These are phyloP conservation scores for Erynnis tages DNA, from an alignment of 2,888 invertebrate species.

Conservation along the genomic window DNA sequence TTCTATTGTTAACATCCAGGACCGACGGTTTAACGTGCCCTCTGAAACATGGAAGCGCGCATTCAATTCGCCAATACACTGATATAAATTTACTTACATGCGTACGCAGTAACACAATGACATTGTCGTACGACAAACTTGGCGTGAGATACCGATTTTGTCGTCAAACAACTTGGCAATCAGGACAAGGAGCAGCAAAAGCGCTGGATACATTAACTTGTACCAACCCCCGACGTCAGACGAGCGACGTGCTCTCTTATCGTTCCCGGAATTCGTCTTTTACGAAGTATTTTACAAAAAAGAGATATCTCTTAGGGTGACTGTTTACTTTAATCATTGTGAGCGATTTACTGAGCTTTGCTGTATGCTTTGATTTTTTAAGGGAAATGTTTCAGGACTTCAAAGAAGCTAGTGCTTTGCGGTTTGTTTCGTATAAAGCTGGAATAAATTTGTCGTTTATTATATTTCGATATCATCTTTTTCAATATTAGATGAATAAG, in stretches of 20 bases:
- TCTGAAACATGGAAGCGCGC: too few relatives aligned
- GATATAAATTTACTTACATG: too few relatives aligned
- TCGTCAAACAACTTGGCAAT: neutral
- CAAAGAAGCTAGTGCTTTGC: slow-evolving; percentile 13
- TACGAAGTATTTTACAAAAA: slow-evolving; percentile 73
- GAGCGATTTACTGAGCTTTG: slow-evolving; percentile 57
- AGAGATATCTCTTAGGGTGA: slow-evolving; percentile 60
- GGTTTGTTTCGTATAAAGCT: slow-evolving; percentile 5
- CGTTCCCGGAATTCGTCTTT: slow-evolving; percentile 73
- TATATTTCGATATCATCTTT: neutral
- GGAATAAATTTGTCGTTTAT: neutral
- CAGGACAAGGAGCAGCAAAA: too few relatives aligned
- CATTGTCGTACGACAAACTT: too few relatives aligned
- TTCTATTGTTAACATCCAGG: too few relatives aligned
- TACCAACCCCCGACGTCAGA: slow-evolving; percentile 46
- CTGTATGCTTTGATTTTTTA: slow-evolving; percentile 23
- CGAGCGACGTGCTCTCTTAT: slow-evolving; percentile 63
- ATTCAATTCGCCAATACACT: too few relatives aligned
- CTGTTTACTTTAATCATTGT: slow-evolving; percentile 67
- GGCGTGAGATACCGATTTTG: too few relatives aligned
- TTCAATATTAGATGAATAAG: too few relatives aligned
- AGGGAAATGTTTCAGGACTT: slow-evolving; percentile 14
- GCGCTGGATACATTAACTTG: slow-evolving; percentile 35
- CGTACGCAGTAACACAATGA: too few relatives aligned
- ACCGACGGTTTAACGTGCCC: too few relatives aligned